Conservation (phyloP, 2,888 invertebrate species). For the Frankliniella intonsa region DNA sequence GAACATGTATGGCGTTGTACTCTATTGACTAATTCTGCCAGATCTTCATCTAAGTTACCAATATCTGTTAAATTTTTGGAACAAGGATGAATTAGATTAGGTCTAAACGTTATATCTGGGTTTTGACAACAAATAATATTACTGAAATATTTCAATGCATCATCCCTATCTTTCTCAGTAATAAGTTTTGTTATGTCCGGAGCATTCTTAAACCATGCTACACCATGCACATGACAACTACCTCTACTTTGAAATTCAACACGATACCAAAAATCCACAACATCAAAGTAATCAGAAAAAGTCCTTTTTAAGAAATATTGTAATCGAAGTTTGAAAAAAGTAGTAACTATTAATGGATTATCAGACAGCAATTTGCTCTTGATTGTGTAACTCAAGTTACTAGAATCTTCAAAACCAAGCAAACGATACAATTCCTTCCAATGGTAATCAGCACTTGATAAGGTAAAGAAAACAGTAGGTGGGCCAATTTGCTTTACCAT, state of each 20-base stretch:
- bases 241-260: not conserved
- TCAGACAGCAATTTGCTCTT: not conserved
- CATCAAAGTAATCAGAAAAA: not conserved
- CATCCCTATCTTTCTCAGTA: not conserved
- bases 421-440: not conserved
- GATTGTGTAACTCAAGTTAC: not conserved
- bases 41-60: too few species aligned
- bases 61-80: too few species aligned
- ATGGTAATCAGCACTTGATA: too few species aligned
- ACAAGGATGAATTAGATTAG: not conserved
- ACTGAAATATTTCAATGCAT: not conserved
- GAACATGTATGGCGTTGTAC: too few species aligned
- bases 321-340: not conserved
- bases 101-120: not conserved
- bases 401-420: not conserved
- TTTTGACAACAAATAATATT: not conserved
- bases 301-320: not conserved
- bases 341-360: not conserved
- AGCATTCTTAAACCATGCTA: not conserved
- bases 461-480: not conserved
- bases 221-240: not conserved
- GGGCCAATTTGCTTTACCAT: not conserved
- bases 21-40: too few species aligned
- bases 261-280: not conserved
- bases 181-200: not conserved